Evolutionary conservation across 2,113 vertebrate genomes (phyloP), one percentile per base, ranked within the genome.

Genomic region (Nestor notabilis): DNA sequence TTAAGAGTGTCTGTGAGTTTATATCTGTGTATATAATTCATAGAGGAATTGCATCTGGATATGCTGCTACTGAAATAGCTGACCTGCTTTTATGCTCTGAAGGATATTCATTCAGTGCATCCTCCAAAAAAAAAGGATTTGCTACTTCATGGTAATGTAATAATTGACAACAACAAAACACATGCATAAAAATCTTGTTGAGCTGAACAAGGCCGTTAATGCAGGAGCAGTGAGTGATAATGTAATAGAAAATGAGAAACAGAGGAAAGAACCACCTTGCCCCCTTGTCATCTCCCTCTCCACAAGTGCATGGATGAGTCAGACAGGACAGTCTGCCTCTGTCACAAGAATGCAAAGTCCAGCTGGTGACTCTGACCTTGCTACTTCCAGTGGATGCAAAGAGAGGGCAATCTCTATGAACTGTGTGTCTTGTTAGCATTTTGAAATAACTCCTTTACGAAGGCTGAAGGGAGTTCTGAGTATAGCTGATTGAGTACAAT

Each of bases 11-110:
- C 87, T 87, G 37, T 0, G 3, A 93, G 84, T 94, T 94, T 83
- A 55, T 84, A 75, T 85, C 78, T 83, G 53, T 93, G 90, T 95
- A 43, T 96, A 87, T 97, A 96, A 96, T 94, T 97, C 86, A 93
- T 82, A 86, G 83, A 92, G 72, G 77, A 87, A 92, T 95, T 89
- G 49, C 87, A 96, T 89, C 92, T 95, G 92, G 81, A 91, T 56
- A 79, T 84, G 47, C 76, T 87, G 74, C 52, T 94, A 31, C 86
- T 87, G 91, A 95, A 97, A 97, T 69, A 96, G 74, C 89, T 95
- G 94, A 96, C 92, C 94, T 95, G 94, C 56, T 95, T 94, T 93
- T 85, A 53, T 92, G 44, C 80, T 80, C 69, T 19, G 50, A 85
- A 92, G 41, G 52, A 65, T 89, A 72, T 66, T 86, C 4, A 0